A percentile compares a stretch with the other conserved stretches of the same genome.
Conservation (phyloP, 1,140 invertebrate genomes). For the Aleiodes sp. region DNA sequence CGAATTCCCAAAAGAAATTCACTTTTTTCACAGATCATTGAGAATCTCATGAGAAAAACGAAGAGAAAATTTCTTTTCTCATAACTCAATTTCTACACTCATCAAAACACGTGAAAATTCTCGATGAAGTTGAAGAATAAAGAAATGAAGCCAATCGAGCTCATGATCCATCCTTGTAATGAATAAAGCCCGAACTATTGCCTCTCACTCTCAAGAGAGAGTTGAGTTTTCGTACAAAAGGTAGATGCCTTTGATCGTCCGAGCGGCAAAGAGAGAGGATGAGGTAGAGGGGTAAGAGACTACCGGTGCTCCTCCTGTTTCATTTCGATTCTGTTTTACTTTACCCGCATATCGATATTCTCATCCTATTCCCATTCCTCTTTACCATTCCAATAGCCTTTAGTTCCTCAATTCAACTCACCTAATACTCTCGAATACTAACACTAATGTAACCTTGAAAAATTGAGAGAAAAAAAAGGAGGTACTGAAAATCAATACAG, state of each 20-base stretch:
- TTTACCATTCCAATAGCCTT: slow-evolving; percentile 1
- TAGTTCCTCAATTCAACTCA: neutral
- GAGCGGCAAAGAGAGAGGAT: neutral
- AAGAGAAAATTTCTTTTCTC: no score
- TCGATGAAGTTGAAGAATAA: no score
- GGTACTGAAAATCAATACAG: neutral
- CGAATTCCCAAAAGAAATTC: no score
- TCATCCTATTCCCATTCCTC: slow-evolving; percentile 9
- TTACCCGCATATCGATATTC: slow-evolving; percentile 16
- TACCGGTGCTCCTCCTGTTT: slow-evolving; percentile 1
- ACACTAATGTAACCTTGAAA: slow-evolving; percentile 3
- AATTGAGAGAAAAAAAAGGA: no score
- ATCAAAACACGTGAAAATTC: no score
- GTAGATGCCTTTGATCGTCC: neutral
- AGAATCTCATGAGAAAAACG: no score
- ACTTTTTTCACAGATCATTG: no score
- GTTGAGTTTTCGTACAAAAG: slow-evolving; percentile 5
- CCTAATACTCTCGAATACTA: neutral
- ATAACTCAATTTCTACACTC: no score
- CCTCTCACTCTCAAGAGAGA: neutral
- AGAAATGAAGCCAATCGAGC: neutral
- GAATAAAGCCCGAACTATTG: neutral
- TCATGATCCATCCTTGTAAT: neutral
- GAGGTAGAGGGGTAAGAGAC: slow-evolving; percentile 9
- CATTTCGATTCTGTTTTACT: slow-evolving; percentile 12